Conservation (phyloP, 2,797 vertebrate species). For the Agapornis canus region DNA sequence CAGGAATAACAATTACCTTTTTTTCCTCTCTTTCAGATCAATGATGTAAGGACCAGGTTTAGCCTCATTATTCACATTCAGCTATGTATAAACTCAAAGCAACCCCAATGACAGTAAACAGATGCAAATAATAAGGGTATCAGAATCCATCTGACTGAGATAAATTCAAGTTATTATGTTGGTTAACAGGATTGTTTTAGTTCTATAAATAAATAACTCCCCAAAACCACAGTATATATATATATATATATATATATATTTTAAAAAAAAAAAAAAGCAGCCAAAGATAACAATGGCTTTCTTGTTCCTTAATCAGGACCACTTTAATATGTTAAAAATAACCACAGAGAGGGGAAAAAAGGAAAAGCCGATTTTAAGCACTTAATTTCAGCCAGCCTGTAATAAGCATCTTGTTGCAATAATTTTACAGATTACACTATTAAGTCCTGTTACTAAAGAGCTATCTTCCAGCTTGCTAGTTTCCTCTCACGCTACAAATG, state of each 20-base stretch:
- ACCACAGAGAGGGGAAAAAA: neutral
- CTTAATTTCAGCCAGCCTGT: neutral
- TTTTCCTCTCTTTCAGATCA: neutral
- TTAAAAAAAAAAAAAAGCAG: neutral
- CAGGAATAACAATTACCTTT: neutral
- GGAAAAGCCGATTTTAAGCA: neutral
- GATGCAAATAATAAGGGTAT: neutral
- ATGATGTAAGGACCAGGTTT: neutral
- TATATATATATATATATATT: neutral
- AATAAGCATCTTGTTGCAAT: slow-evolving; percentile 1
- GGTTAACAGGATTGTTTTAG: neutral
- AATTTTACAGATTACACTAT: slow-evolving; percentile 29
- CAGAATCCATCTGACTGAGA: slow-evolving; percentile 2
- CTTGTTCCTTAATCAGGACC: neutral
- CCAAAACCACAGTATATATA: neutral
- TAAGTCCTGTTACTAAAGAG: slow-evolving; percentile 4
- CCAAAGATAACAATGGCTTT: neutral
- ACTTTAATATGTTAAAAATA: neutral
- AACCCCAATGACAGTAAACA: neutral
- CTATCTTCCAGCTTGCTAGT: slow-evolving; percentile 8
- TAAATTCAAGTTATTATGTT: neutral
- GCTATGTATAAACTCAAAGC: neutral
- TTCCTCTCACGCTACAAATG: neutral
- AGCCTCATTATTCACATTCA: neutral
- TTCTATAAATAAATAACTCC: slow-evolving; percentile 16